Conservation (phyloP, 2,113 vertebrate species). For the Hypanus sabinus region DNA sequence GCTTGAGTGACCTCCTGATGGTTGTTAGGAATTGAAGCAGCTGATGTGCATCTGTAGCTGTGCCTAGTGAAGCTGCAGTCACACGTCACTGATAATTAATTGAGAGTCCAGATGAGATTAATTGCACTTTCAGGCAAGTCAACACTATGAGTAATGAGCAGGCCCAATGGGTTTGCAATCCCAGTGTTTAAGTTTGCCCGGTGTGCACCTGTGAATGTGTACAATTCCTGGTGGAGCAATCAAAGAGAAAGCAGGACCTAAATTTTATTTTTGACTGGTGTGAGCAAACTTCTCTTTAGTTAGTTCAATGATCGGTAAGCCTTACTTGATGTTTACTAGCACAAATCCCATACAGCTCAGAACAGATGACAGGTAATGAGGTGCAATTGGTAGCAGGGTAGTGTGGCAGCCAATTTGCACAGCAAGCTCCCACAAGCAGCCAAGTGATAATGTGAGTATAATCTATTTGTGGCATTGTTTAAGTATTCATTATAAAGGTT, state of each 20-base stretch:
- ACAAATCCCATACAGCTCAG: not conserved
- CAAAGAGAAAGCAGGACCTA: not conserved
- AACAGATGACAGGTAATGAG: not conserved
- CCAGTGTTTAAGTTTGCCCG: not conserved
- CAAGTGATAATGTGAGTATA: too few relatives aligned
- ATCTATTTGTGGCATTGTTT: too few relatives aligned
- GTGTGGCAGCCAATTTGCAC: too few relatives aligned
- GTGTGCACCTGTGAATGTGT: not conserved
- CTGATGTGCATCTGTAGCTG: not conserved
- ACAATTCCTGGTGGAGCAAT: not conserved
- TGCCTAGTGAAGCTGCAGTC: not conserved
- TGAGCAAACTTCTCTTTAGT: not conserved
- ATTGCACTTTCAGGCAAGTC: not conserved
- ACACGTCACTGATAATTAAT: not conserved
- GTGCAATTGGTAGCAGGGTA: too few relatives aligned
- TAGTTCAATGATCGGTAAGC: not conserved
- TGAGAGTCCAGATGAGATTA: too few relatives aligned
- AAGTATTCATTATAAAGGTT: not conserved
- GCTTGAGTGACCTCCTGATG: not conserved
- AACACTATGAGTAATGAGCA: not conserved
- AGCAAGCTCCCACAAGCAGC: too few relatives aligned
- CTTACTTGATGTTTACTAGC: not conserved
- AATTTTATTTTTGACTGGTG: not conserved
- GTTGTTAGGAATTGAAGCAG: not conserved
- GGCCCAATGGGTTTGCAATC: not conserved